Percentiles rank a stretch among this genome's conserved stretches.
Conservation (phyloP, 2,797 vertebrate species). For the Hippopotamyrus pictus region DNA sequence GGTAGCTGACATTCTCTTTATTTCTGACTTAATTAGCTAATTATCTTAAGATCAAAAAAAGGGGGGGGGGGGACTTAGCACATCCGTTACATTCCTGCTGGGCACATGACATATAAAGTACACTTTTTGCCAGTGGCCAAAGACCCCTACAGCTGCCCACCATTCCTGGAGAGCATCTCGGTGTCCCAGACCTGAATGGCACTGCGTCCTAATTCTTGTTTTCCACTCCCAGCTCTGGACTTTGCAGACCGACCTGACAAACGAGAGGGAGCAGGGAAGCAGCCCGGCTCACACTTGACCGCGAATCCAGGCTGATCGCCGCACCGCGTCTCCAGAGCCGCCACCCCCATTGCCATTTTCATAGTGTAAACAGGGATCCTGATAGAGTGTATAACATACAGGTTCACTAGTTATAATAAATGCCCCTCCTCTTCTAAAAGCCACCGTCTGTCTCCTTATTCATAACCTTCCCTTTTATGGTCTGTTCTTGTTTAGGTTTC, state of each 20-base stretch:
- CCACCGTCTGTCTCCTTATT: neutral
- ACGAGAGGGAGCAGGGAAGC: conserved; percentile 12
- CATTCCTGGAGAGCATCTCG: neutral
- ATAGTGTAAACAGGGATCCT: neutral
- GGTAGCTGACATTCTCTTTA: neutral
- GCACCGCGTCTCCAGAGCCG: neutral
- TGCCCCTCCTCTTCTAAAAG: neutral
- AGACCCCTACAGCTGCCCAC: neutral
- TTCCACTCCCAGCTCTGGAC: conserved; percentile 31
- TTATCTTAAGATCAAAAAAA: neutral
- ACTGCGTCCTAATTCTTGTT: conserved; percentile 10
- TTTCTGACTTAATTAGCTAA: neutral
- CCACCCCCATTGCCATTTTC: neutral
- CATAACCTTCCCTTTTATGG: conserved; percentile 5
- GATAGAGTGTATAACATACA: neutral
- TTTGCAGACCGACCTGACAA: conserved; percentile 35
- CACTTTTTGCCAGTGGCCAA: neutral
- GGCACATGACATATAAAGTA: neutral
- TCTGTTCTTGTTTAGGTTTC: neutral
- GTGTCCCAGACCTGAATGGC: neutral
- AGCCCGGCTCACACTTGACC: conserved; percentile 8
- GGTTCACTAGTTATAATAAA: neutral
- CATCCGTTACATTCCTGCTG: neutral
- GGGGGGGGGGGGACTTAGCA: neutral
- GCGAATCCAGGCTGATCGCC: neutral